These are phyloP conservation scores for Antheraea yamamai DNA, from an alignment of 2,888 invertebrate species.

Conservation along the genomic window DNA sequence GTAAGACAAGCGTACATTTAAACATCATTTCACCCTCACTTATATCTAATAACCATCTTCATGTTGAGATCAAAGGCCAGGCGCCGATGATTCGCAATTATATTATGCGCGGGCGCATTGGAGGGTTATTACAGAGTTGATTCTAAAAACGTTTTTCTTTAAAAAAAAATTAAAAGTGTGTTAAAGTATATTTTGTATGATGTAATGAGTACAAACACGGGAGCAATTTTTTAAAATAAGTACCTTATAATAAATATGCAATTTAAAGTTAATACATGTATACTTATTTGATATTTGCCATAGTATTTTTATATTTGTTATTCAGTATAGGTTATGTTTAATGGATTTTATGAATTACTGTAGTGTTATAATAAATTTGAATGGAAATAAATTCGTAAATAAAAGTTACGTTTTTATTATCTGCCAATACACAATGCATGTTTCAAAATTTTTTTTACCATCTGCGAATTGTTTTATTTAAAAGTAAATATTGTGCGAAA, in stretches of 20 bases:
- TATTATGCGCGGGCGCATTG: slow-evolving; percentile 66
- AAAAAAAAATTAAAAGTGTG: background rate
- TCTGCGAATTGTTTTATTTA: too few relatives aligned
- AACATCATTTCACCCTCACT: slow-evolving; percentile 75
- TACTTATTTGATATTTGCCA: too few relatives aligned
- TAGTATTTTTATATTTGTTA: too few relatives aligned
- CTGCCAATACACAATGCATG: background rate
- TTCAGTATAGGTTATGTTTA: too few relatives aligned
- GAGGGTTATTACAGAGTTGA: slow-evolving; percentile 51
- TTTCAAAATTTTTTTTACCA: background rate
- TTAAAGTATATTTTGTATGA: background rate
- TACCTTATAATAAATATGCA: background rate
- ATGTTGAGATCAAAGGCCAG: slow-evolving; percentile 75
- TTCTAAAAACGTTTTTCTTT: background rate
- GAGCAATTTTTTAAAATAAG: background rate
- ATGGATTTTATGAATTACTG: too few relatives aligned
- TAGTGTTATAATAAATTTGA: too few relatives aligned
- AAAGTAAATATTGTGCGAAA: too few relatives aligned
- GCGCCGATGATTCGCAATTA: slow-evolving; percentile 76
- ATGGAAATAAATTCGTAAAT: background rate
- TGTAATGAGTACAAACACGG: background rate
- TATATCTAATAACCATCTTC: slow-evolving; percentile 78
- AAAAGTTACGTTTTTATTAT: background rate
- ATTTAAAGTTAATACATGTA: background rate
- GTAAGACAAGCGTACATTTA: slow-evolving; percentile 67